phyloP scores from a whole-genome alignment of 2,888 invertebrate genomes.

The Papilio elwesi region DNA sequence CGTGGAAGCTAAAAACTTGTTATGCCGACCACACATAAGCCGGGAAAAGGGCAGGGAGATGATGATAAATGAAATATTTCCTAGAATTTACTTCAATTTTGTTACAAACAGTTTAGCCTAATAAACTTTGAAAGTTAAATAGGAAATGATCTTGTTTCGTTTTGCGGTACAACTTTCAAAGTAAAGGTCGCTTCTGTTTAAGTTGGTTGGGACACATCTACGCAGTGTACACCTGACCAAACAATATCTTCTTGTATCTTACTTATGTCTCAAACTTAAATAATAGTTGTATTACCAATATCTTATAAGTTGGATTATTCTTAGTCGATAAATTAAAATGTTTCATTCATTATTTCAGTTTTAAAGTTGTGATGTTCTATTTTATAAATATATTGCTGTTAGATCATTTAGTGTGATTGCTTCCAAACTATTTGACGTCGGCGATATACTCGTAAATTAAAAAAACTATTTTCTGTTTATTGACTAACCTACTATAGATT shows the following conservation, averaged over 20 bases:
- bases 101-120: neutral
- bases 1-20: too few species aligned
- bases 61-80: too few species aligned
- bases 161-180: constrained; percentile 28
- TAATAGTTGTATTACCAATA: neutral
- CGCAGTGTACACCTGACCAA: constrained; percentile 21
- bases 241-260: constrained; percentile 10
- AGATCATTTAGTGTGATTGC: too few species aligned
- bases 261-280: constrained; percentile 3
- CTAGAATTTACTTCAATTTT: neutral
- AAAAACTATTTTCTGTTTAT: too few species aligned
- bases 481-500: too few species aligned
- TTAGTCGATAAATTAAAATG: neutral
- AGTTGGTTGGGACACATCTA: constrained; percentile 22
- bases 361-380: too few species aligned
- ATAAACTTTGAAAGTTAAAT: constrained; percentile 4
- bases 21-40: too few species aligned
- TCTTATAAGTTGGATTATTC: neutral
- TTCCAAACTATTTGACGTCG: too few species aligned
- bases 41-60: too few species aligned
- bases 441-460: too few species aligned
- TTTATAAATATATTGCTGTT: too few species aligned
- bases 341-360: too few species aligned
- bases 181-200: constrained; percentile 27
- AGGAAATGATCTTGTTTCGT: constrained; percentile 7